A percentile compares a stretch with the other conserved stretches of the same genome.
phyloP scores from a whole-genome alignment of 2,888 invertebrate genomes.

The Ophonus ardosiacus region DNA sequence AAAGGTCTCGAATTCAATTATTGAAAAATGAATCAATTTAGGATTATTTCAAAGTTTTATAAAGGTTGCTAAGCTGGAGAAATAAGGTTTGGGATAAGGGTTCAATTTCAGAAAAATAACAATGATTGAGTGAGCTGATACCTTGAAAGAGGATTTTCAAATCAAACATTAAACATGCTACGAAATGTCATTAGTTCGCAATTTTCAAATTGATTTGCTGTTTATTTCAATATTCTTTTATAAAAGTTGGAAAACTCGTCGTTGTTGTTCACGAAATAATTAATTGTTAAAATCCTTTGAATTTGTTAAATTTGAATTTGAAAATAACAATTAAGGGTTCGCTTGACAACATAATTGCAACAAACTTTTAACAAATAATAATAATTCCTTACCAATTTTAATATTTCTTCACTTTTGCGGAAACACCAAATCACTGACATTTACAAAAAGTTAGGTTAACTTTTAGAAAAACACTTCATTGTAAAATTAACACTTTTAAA shows the following conservation, averaged over 20 bases:
- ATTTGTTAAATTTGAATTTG: neutral
- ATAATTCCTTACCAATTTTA: neutral
- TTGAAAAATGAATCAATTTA: slow-evolving; percentile 26
- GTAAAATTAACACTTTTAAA: no score
- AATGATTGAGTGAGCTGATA: neutral
- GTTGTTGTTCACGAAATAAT: neutral
- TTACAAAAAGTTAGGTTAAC: no score
- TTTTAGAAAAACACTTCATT: no score
- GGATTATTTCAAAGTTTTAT: slow-evolving; percentile 23
- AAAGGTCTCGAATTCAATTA: slow-evolving; percentile 31
- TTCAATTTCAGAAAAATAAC: slow-evolving; percentile 27
- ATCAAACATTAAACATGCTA: neutral
- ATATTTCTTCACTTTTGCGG: neutral
- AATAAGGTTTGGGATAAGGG: slow-evolving; percentile 32
- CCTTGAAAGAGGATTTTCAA: neutral
- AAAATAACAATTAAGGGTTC: slow-evolving; percentile 14
- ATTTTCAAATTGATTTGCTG: slow-evolving; percentile 8
- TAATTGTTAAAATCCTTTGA: no score
- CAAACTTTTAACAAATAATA: neutral
- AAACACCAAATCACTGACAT: no score
- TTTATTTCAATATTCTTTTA: neutral
- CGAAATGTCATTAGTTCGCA: neutral
- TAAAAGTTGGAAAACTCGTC: neutral
- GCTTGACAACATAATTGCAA: neutral
- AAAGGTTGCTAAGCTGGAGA: slow-evolving; percentile 29